Evolutionary conservation across 2,888 invertebrate genomes (phyloP).

Genomic region (Alloscopus bannaensis): DNA sequence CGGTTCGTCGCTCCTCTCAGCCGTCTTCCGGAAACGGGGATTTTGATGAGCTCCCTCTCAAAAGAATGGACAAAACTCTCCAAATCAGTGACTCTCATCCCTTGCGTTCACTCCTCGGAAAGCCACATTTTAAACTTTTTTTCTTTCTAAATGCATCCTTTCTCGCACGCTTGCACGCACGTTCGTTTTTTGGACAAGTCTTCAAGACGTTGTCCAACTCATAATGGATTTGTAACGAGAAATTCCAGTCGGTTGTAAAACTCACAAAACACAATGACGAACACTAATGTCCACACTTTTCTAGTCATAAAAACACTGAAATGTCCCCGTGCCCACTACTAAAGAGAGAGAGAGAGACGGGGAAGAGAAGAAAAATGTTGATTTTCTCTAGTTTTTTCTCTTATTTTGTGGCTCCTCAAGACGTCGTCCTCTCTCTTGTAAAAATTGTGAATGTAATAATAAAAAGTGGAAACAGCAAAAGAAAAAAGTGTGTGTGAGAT

Average conservation of each 20-base stretch:
- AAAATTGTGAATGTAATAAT: background rate
- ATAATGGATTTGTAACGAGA: no score
- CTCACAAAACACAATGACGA: no score
- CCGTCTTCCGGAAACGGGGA: background rate
- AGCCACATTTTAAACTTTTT: background rate
- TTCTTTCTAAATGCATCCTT: no score
- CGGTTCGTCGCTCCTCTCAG: background rate
- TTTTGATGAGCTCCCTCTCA: background rate
- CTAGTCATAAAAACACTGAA: no score
- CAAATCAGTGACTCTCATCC: background rate
- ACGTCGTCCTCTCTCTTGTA: background rate
- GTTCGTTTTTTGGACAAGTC: no score
- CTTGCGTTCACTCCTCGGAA: background rate
- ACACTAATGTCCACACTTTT: no score
- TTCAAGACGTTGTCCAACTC: no score
- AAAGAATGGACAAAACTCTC: no score
- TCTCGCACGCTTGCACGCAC: no score
- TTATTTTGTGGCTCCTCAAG: conserved; percentile 1
- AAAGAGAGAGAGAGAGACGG: no score
- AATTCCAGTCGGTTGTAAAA: no score
- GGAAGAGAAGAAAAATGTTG: background rate
- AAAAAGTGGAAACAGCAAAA: conserved; percentile 15
- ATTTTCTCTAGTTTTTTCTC: background rate
- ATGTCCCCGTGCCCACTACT: no score
- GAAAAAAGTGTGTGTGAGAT: background rate